Percentiles rank a stretch among this genome's conserved stretches.
Evolutionary conservation across 2,888 invertebrate species (phyloP).

Genomic region (Eupelmus urozonus): DNA sequence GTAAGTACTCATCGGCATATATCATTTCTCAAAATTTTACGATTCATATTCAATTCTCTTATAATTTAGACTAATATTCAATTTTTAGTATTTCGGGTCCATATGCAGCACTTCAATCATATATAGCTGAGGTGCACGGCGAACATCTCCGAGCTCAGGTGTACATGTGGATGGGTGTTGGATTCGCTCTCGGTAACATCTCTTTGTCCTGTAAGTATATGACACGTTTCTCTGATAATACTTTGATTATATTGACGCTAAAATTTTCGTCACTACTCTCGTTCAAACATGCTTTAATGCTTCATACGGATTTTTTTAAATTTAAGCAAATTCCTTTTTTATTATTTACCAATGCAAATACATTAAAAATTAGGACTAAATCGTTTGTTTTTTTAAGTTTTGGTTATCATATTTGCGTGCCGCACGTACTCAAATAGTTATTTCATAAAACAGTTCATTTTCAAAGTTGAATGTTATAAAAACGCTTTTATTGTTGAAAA

Average conservation of each 20-base stretch:
- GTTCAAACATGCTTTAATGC: too few species aligned
- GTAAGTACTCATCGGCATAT: constrained; percentile 65
- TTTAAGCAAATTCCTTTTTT: too few species aligned
- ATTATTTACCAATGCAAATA: too few species aligned
- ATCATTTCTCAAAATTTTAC: too few species aligned
- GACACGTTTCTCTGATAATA: constrained; percentile 43
- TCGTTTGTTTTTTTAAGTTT: too few species aligned
- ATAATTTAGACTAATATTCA: constrained; percentile 1
- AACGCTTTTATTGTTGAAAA: too few species aligned
- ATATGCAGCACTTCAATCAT: constrained; percentile 73
- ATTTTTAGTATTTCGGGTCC: constrained; percentile 74
- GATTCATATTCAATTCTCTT: neutral
- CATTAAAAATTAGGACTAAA: too few species aligned
- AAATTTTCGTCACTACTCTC: neutral
- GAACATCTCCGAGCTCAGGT: constrained; percentile 69
- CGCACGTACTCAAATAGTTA: too few species aligned
- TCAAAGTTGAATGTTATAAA: too few species aligned
- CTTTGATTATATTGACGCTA: neutral
- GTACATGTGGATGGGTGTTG: constrained; percentile 74
- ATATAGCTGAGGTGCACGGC: constrained; percentile 73
- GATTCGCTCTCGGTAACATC: constrained; percentile 73
- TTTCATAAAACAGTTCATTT: too few species aligned
- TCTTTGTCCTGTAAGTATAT: constrained; percentile 80
- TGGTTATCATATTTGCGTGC: too few species aligned
- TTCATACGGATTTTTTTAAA: too few species aligned